Base-by-base conservation (phyloP, 2,113 vertebrate species). In the Tapirus terrestris region DNA sequence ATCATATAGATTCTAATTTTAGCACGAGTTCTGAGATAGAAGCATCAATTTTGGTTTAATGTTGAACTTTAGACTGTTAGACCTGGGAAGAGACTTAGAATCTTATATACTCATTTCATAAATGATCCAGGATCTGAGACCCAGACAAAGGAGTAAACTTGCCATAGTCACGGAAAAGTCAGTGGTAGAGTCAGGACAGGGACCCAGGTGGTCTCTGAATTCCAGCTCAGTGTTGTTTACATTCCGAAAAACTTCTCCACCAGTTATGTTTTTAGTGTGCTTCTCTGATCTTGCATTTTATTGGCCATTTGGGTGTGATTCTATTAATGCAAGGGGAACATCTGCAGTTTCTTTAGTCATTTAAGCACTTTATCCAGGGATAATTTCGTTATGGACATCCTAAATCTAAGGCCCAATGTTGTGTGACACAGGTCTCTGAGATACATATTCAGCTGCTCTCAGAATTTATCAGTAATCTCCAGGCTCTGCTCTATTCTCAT, bases 271-370 rank as follows among this genome's bases (percentile, higher is more conserved):
- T 25, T 84, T 60, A 23, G 6, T 58, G 61, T 92, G 31, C 61
- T 67, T 60, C 43, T 89, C 23, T 87, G 11, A 70, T 96, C 25
- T 27, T 87, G 18, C 61, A 81, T 94, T 84, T 92, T 87, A 94
- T 84, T 88, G 70, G 36, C 31, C 61, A 63, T 94, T 95, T 96
- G 58, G 6, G n/a, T 92, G 20, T 79, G 56, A 85, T 72, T 65
- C 9, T 97, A 36, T 61, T 88, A 85, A 85, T 85, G 4, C 6
- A 75, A 89, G 27, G 8, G 31, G 14, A 86, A 58, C 48, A 82
- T n/a, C n/a, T 95, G 14, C 21, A 65, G 18, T 89, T 94, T 97
- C 63, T 76, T 97, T 86, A 89, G 56, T 25, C 82, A 94, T 90
- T 91, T 76, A 86, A 82, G 25, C 8, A 70, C 68, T 25, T 96